Evolutionary conservation across 2,888 invertebrate species (phyloP), one percentile per base, ranked within the genome.

Genomic region (Eupithecia dodoneata): DNA sequence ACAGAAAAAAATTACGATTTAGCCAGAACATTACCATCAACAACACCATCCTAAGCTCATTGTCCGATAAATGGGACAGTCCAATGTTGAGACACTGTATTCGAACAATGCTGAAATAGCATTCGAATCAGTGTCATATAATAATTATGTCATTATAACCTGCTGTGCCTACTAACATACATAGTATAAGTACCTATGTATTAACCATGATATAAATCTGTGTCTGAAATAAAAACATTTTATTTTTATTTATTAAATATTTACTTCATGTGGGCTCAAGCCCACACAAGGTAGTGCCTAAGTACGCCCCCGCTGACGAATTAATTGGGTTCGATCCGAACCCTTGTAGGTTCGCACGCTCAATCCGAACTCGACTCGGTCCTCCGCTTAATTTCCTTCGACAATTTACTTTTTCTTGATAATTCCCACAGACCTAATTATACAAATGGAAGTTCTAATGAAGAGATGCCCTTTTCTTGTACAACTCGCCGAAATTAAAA

Each of bases 271-370:
- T 59, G 18, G 18, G 10, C 59, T 18, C 7, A 10, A 49, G 18
- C 63, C 10, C 63, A 63, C 63, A 63, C 10, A 63, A 30, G 30
- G 1, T 49, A 65, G 42, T 70, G 63, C 66, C 81, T 79, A 4
- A 67, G n/a, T 83, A 73, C 80, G 76, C 72, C 76, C 73, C 72
- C 65, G 73, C 75, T 78, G 79, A 79, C 79, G 80, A 84, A 83
- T 82, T 84, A 84, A 84, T 84, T 84, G 84, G 84, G 81, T 82
- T 76, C 80, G 77, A 76, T 79, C 78, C 81, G 80, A 78, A 81
- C 83, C 92, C 92, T 90, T 89, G 90, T 89, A 90, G 84, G 86
- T 86, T 87, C 84, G 84, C 63, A 75, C 76, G 74, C 82, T 90
- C 88, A 90, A 90, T 89, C 88, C 87, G 79, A 81, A 83, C 70